phyloP scores from a whole-genome alignment of 2,797 vertebrate genomes.

The Pseudotriccus pelzelni region DNA sequence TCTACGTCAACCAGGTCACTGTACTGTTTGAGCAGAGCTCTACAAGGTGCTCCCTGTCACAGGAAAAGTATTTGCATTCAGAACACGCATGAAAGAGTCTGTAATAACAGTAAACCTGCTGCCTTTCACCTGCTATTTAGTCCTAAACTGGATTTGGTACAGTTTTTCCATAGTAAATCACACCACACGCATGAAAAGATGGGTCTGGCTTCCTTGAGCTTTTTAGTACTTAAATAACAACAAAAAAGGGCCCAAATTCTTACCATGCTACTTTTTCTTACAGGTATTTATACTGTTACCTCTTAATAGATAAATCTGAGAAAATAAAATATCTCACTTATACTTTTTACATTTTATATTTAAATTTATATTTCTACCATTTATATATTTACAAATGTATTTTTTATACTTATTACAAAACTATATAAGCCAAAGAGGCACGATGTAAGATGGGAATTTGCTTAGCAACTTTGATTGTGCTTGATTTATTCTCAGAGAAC shows the following conservation, averaged over 20 bases:
- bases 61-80: neutral
- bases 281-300: neutral
- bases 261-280: neutral
- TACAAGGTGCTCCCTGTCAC: neutral
- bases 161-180: neutral
- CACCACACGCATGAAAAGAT: neutral
- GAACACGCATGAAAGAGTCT: neutral
- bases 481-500: constrained; percentile 43
- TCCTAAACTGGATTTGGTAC: neutral
- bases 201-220: neutral
- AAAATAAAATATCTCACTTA: neutral
- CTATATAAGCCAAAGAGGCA: neutral
- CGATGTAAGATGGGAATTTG: neutral
- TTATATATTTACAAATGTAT: neutral
- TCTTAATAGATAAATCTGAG: neutral
- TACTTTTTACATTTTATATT: neutral
- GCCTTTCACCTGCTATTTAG: neutral
- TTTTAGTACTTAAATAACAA: neutral
- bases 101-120: neutral
- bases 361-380: neutral
- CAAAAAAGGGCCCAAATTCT: neutral
- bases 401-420: neutral
- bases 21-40: neutral
- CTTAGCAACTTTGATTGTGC: constrained; percentile 21
- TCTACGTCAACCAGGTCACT: rapidly evolving